Evolutionary conservation across 2,797 vertebrate species (phyloP), one percentile per base, ranked within the genome.

Genomic region (Oreochromis grahami): DNA sequence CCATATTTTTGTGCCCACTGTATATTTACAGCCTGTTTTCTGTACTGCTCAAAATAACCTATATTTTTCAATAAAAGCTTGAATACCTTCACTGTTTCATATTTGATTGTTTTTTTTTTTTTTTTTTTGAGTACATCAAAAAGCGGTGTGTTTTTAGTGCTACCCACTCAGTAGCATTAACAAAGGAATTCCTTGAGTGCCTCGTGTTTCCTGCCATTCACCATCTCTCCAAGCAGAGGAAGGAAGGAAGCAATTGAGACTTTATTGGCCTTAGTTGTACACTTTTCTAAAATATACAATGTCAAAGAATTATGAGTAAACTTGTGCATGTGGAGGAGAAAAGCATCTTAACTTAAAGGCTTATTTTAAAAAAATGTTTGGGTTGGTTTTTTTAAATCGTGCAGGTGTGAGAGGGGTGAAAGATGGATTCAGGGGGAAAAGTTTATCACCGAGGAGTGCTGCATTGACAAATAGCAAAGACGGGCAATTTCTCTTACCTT

Each of bases 31-130:
- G 83, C 83, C 78, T 78, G 83, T 90, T 88, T 86, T 79, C 78
- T 94, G 84, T 94, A 86, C 87, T 86, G 79, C 87, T 83, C 82
- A 78, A 94, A 94, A 93, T 96, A 95, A 96, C 94, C 92, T 96
- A 94, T 97, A 96, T 97, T 97, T 96, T 97, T 96, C 93, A 97
- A 96, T 96, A 96, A 97, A 97, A 95, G 36, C 78, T 45, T 88
- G 78, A 87, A 82, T 72, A 76, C 85, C 38, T 83, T 65, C 34
- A 29, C 65, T 19, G 34, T 70, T 76, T 70, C 36, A 34, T 79
- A 56, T 77, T 77, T 74, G 65, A 52, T 65, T 77, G 26, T 45
- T 12, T 55, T 63, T 26, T 53, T 26, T n/a, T n/a, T n/a, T n/a
- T n/a, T 19, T 26, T 15, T 15, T 84, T 48, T n/a, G 43, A 7